Percentiles rank a stretch among this genome's conserved stretches.
Conservation (phyloP, 2,888 invertebrate species). For the Pollenia labialis region DNA sequence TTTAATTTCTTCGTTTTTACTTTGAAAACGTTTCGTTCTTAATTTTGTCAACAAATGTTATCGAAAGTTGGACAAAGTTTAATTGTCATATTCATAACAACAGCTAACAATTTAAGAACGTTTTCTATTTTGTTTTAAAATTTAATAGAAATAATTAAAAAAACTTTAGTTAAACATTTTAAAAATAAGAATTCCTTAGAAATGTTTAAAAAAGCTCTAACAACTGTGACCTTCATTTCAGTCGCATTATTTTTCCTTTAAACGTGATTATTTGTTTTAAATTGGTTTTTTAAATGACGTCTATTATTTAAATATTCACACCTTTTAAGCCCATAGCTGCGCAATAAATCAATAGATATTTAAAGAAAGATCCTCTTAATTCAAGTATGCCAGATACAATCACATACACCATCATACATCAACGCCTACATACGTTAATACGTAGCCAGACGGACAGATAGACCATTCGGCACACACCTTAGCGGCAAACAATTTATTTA, state of each 20-base stretch:
- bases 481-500: slow-evolving; percentile 3
- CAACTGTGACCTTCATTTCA: neutral
- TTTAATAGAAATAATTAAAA: no score
- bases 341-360: slow-evolving; percentile 67
- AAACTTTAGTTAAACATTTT: no score
- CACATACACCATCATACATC: neutral
- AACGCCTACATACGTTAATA: slow-evolving; percentile 3
- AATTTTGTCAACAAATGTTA: no score
- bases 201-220: neutral
- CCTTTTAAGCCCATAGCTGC: neutral
- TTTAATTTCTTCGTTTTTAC: no score
- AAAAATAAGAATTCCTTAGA: no score
- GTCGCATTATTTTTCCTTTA: slow-evolving; percentile 17
- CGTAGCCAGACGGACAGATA: neutral
- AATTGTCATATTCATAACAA: no score
- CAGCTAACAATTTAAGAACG: no score
- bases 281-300: slow-evolving; percentile 15
- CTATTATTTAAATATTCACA: slow-evolving; percentile 12
- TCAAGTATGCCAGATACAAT: neutral
- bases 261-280: slow-evolving; percentile 15
- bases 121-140: no score
- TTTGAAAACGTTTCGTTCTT: no score
- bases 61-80: no score
- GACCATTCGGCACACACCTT: neutral
- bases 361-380: slow-evolving; percentile 47